Evolutionary conservation across 2,113 vertebrate genomes (phyloP).

Genomic region (Lycocorax pyrrhopterus): DNA sequence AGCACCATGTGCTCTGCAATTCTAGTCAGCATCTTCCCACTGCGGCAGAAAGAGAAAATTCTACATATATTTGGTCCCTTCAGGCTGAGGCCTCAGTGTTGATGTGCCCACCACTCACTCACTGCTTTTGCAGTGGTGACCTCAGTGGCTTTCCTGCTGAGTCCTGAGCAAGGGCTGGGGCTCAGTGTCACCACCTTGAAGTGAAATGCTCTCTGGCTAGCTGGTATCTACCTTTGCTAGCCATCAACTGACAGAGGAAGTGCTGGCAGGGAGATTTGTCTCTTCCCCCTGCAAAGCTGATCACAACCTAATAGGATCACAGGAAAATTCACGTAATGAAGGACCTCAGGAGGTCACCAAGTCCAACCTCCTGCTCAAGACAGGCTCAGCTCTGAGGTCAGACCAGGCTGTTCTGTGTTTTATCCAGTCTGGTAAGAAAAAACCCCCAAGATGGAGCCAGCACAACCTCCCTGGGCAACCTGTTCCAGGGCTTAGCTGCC

Average conservation of each 20-base stretch:
- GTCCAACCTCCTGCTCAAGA: background rate
- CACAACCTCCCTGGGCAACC: background rate
- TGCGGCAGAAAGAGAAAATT: background rate
- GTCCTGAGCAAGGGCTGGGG: background rate
- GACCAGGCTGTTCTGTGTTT: background rate
- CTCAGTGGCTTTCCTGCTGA: background rate
- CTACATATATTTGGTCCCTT: background rate
- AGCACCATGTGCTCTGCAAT: background rate
- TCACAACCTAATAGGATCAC: conserved; percentile 2
- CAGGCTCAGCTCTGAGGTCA: background rate
- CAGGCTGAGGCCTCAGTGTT: background rate
- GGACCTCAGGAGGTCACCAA: background rate
- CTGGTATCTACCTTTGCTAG: background rate
- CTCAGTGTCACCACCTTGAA: background rate
- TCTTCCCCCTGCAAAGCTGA: background rate
- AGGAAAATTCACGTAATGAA: background rate
- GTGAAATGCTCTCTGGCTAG: background rate
- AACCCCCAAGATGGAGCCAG: background rate
- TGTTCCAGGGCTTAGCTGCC: background rate
- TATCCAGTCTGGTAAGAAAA: background rate
- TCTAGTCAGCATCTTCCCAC: background rate
- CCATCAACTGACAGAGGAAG: background rate
- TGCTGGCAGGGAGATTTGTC: background rate
- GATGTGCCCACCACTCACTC: background rate
- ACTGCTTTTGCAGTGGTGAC: background rate